Percentiles rank a stretch among this genome's conserved stretches.
phyloP scores from a whole-genome alignment of 2,888 invertebrate species.

The Blomia tropicalis region DNA sequence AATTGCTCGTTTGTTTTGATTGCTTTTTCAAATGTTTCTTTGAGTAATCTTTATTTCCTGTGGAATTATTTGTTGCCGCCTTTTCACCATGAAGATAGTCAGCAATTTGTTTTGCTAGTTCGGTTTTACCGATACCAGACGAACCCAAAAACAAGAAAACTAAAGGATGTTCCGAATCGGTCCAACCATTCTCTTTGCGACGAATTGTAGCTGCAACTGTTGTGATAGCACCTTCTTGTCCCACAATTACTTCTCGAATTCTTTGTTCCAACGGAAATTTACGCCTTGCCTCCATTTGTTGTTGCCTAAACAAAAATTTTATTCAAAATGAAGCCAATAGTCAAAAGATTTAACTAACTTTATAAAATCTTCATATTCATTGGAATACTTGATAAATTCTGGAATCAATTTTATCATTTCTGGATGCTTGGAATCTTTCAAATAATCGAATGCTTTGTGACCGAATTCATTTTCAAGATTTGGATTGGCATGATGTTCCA shows the following conservation, averaged over 20 bases:
- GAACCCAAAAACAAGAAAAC: conserved; percentile 80
- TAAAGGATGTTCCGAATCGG: conserved; percentile 75
- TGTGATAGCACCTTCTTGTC: conserved; percentile 64
- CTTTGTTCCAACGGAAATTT: conserved; percentile 66
- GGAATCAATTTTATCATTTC: conserved; percentile 49
- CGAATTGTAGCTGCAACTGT: conserved; percentile 57
- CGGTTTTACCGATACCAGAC: conserved; percentile 89
- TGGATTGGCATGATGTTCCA: conserved; percentile 49
- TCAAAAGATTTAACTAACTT: neutral
- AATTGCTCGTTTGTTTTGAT: conserved; percentile 35
- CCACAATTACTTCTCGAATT: conserved; percentile 62
- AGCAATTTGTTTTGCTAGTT: conserved; percentile 74
- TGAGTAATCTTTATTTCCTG: neutral
- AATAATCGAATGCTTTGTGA: conserved; percentile 56
- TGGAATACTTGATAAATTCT: conserved; percentile 37
- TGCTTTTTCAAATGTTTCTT: neutral
- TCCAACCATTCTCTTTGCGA: conserved; percentile 82
- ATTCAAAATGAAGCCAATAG: no score
- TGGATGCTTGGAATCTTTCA: conserved; percentile 41
- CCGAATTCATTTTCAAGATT: conserved; percentile 59
- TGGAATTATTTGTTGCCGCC: neutral
- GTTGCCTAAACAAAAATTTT: conserved; percentile 39
- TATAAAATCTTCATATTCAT: conserved; percentile 30
- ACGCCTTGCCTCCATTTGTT: conserved; percentile 60
- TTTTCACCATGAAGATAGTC: conserved; percentile 51